Evolutionary conservation across 2,113 vertebrate species (phyloP), one percentile per base, ranked within the genome.

Genomic region (Serinus canaria): DNA sequence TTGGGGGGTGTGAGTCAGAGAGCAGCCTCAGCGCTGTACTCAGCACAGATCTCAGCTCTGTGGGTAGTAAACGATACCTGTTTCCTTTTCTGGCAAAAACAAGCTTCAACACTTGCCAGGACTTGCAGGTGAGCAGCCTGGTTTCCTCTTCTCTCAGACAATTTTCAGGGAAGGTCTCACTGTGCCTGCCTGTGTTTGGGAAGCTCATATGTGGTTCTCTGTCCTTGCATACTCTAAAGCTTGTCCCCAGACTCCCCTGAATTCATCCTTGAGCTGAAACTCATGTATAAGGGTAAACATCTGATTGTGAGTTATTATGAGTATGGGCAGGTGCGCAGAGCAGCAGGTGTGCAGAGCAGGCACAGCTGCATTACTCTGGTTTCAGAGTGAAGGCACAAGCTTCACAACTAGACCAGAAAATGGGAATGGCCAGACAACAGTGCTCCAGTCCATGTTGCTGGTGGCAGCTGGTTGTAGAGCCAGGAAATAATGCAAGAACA

Each of bases 11-110:
- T 89, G 79, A 90, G 60, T 80, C 93, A 95, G 68, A 73, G 1
- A 87, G 85, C 68, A 93, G 50, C 76, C 80, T 83, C 68, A 35
- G 69, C 49, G 18, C 81, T 2, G 2, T 35, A 30, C 76, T 90
- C 85, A 33, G 76, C 79, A 83, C 75, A 80, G 72, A 13, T 77
- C 53, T 64, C 68, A 63, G 47, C 59, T 88, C 82, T 43, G 79
- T 83, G 82, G 44, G 63, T 69, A 84, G 74, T 46, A 93, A 92
- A 92, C 0, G 31, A 90, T 89, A 95, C 76, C 90, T 83, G 86
- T 64, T 92, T 84, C 90, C 76, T 90, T 83, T 95, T 78, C 93
- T 92, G 90, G 83, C 94, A 94, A 96, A 96, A 96, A 68, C 90
- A 92, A 96, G 58, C 22, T 53, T 69, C 82, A 78, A 84, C 9